phyloP scores from a whole-genome alignment of 1,140 invertebrate species.

The Drosophila leontia region DNA sequence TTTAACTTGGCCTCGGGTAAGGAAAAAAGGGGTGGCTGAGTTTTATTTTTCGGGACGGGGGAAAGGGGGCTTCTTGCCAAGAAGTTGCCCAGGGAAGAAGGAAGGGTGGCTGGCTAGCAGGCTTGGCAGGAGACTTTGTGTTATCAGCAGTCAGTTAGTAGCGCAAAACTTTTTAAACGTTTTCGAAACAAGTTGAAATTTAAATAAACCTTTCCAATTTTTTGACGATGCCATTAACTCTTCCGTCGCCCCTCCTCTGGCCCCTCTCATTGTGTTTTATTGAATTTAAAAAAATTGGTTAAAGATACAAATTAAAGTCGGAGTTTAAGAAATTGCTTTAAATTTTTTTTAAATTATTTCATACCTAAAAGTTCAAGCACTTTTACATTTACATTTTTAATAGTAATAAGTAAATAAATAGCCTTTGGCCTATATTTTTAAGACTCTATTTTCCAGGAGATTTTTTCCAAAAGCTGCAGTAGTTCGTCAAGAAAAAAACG shows the following conservation, averaged over 20 bases:
- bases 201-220: slow-evolving; percentile 81
- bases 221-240: slow-evolving; percentile 68
- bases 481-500: slow-evolving; percentile 20
- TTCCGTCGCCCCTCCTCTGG: not conserved
- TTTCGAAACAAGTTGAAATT: slow-evolving; percentile 83
- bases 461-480: not conserved
- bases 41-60: slow-evolving; percentile 1
- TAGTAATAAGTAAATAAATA: not conserved
- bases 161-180: slow-evolving; percentile 81
- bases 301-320: not conserved
- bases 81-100: not conserved
- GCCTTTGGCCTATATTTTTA: slow-evolving; percentile 23
- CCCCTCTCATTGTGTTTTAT: slow-evolving; percentile 15
- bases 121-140: slow-evolving; percentile 66
- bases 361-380: too few species aligned
- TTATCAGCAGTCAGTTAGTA: slow-evolving; percentile 82
- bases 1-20: slow-evolving; percentile 67
- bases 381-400: not conserved
- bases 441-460: too few species aligned
- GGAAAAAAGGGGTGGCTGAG: slow-evolving; percentile 24
- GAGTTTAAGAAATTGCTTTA: not conserved
- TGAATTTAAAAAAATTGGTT: slow-evolving; percentile 6
- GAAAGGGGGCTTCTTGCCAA: not conserved
- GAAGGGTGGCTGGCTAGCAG: not conserved
- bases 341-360: not conserved